These are phyloP conservation scores for Phyllotis vaccarum DNA, from an alignment of 2,797 vertebrate species.

Conservation along the genomic window DNA sequence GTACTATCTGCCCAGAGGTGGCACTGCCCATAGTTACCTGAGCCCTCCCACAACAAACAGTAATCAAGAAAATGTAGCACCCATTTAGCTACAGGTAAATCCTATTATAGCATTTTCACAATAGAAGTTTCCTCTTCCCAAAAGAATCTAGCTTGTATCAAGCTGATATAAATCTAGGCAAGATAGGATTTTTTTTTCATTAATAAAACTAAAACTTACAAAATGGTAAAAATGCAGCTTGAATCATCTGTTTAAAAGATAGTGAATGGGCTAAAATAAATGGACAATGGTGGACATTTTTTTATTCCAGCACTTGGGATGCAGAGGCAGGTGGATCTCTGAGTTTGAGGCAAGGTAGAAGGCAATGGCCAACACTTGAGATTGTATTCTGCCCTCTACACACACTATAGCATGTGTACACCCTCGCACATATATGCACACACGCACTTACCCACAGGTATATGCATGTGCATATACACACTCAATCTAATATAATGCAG, in stretches of 20 bases:
- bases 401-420: neutral
- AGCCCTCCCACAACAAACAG: neutral
- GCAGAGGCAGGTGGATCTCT: neutral
- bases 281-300: neutral
- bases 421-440: neutral
- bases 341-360: neutral
- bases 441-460: neutral
- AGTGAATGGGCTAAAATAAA: neutral
- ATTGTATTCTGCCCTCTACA: neutral
- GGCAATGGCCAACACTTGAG: neutral
- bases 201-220: slow-evolving; percentile 34
- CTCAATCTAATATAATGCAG: neutral
- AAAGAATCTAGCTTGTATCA: neutral
- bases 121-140: neutral
- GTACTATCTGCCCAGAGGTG: neutral
- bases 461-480: neutral
- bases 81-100: neutral
- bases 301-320: neutral
- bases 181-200: slow-evolving; percentile 6
- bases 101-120: neutral
- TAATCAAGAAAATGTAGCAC: neutral
- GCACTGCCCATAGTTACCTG: neutral
- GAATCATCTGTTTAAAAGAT: neutral
- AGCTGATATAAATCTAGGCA: neutral
- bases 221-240: slow-evolving; percentile 27